Conservation (phyloP, 2,113 vertebrate genomes). For the Siniperca chuatsi region DNA sequence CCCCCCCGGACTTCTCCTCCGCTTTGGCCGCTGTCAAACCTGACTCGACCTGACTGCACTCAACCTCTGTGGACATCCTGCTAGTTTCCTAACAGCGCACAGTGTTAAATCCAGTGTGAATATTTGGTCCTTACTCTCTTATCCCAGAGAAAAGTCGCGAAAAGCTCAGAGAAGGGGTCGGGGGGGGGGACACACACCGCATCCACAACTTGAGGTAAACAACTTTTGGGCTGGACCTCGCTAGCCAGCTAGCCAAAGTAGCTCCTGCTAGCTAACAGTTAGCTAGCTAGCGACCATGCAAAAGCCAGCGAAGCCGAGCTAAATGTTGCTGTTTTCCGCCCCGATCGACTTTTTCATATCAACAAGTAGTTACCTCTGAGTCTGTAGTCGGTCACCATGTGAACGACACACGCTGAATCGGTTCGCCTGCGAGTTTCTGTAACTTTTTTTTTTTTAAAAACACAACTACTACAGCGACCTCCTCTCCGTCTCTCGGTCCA, state of each 20-base stretch:
- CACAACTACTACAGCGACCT: constrained; percentile 44
- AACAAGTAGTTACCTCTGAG: constrained; percentile 3
- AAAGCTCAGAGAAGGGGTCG: constrained; percentile 20
- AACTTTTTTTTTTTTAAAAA: constrained; percentile 51
- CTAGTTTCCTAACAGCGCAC: constrained; percentile 62
- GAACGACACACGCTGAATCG: background rate
- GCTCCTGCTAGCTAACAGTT: constrained; percentile 69
- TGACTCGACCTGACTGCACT: constrained; percentile 66
- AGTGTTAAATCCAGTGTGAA: constrained; percentile 74
- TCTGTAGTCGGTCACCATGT: constrained; percentile 11
- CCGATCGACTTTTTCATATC: constrained; percentile 31
- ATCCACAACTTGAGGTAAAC: constrained; percentile 67
- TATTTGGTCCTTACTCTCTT: constrained; percentile 44
- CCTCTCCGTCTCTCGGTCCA: constrained; percentile 35
- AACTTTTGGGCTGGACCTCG: constrained; percentile 75
- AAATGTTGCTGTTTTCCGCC: constrained; percentile 42
- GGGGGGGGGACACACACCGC: constrained; percentile 48
- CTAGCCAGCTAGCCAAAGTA: constrained; percentile 74
- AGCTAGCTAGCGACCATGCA: constrained; percentile 75
- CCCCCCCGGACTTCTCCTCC: constrained; percentile 47
- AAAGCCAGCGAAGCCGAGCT: constrained; percentile 47
- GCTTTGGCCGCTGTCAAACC: constrained; percentile 77
- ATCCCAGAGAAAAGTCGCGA: constrained; percentile 59
- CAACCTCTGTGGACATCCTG: constrained; percentile 84
- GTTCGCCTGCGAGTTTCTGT: constrained; percentile 39